phyloP scores from a whole-genome alignment of 2,113 vertebrate species.

The Tonatia bakeri region DNA sequence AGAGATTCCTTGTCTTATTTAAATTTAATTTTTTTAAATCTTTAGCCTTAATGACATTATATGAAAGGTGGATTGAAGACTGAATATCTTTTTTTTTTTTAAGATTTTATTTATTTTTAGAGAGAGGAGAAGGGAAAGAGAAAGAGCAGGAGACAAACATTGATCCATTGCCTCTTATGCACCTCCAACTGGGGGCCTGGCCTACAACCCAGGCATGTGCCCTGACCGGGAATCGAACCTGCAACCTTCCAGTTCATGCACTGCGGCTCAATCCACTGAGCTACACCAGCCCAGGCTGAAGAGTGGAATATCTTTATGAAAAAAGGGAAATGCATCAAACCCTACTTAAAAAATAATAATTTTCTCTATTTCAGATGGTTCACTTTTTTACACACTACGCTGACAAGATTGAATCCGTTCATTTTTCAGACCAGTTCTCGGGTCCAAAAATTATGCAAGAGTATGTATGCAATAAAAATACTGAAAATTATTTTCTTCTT shows the following conservation, averaged over 20 bases:
- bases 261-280: too few species aligned
- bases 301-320: conserved; percentile 15
- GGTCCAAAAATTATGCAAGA: conserved; percentile 99
- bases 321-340: conserved; percentile 16
- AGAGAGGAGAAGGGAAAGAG: too few species aligned
- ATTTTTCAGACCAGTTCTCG: conserved; percentile 99
- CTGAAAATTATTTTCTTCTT: not conserved
- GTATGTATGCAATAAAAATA: conserved; percentile 82
- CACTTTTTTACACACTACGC: conserved; percentile 96
- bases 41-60: not conserved
- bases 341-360: conserved; percentile 5
- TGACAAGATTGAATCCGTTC: conserved; percentile 99
- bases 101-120: too few species aligned
- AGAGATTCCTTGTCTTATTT: not conserved
- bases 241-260: too few species aligned
- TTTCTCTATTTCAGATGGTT: conserved; percentile 89
- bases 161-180: too few species aligned
- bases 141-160: too few species aligned
- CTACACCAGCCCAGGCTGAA: not conserved
- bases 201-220: too few species aligned
- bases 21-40: not conserved
- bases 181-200: too few species aligned
- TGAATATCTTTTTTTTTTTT: too few species aligned
- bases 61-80: not conserved
- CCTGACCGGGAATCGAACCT: too few species aligned